phyloP scores from a whole-genome alignment of 2,797 vertebrate species.

The Choloepus didactylus region DNA sequence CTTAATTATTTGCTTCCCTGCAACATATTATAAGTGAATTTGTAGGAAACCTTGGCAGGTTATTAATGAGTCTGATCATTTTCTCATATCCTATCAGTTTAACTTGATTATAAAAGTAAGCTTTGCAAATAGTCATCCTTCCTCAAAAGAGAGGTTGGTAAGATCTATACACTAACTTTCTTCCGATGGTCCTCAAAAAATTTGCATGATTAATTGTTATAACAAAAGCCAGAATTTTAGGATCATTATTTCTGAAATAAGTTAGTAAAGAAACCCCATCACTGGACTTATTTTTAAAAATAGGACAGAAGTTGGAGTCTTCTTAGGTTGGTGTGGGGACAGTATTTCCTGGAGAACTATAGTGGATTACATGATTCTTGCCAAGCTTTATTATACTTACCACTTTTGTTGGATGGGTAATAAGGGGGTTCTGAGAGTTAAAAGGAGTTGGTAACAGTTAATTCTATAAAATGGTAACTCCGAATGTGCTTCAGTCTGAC shows the following conservation, averaged over 20 bases:
- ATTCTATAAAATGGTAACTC: slow-evolving; percentile 19
- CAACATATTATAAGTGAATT: slow-evolving; percentile 25
- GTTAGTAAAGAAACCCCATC: neutral
- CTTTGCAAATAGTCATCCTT: neutral
- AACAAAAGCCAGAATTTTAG: neutral
- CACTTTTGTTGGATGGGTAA: neutral
- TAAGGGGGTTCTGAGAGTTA: neutral
- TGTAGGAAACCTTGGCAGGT: neutral
- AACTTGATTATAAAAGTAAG: neutral
- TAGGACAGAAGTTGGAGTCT: neutral
- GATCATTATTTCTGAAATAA: neutral
- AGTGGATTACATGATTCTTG: slow-evolving; percentile 29
- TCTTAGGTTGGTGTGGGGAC: neutral
- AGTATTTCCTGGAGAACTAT: neutral
- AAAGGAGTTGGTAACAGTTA: slow-evolving; percentile 22
- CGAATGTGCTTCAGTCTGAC: neutral
- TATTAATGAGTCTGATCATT: neutral
- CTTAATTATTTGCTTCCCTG: slow-evolving; percentile 13
- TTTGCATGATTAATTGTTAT: neutral
- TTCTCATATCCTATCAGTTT: neutral
- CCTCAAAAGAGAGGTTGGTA: neutral
- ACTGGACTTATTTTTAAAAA: slow-evolving; percentile 49
- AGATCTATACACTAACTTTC: neutral
- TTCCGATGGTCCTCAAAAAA: neutral
- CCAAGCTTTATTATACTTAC: neutral